These are phyloP conservation scores for Philereme transversata DNA, from an alignment of 2,888 invertebrate genomes.

Conservation along the genomic window DNA sequence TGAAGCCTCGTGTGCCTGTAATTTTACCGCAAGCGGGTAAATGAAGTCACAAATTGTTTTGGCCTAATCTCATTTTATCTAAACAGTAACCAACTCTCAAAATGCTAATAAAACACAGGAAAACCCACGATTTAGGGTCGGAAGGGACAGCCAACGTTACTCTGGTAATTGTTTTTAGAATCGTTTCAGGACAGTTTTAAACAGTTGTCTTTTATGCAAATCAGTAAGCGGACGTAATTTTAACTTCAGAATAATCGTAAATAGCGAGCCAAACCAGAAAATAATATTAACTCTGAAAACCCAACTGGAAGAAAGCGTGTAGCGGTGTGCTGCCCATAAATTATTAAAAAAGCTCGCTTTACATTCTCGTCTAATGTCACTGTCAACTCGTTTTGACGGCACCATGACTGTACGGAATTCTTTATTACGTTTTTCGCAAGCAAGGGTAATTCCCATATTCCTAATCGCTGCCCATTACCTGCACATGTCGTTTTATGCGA, in stretches of 20 bases:
- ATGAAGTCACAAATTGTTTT: background rate
- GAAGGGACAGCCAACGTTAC: conserved; percentile 25
- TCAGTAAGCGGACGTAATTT: conserved; percentile 9
- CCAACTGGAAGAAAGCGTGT: conserved; percentile 6
- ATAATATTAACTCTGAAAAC: background rate
- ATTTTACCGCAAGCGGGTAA: background rate
- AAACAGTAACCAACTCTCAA: conserved; percentile 12
- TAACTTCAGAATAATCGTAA: no score
- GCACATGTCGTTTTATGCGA: conserved; percentile 40
- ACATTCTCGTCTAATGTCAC: conserved; percentile 14
- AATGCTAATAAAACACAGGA: conserved; percentile 31
- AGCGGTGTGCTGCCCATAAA: conserved; percentile 12
- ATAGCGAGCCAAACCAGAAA: no score
- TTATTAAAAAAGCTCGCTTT: conserved; percentile 1
- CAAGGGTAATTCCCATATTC: conserved; percentile 28
- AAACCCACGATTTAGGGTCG: conserved; percentile 24
- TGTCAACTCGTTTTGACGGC: conserved; percentile 20
- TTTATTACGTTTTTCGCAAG: conserved; percentile 23
- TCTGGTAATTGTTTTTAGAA: conserved; percentile 27
- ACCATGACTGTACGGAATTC: conserved; percentile 17
- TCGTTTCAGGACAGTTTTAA: conserved; percentile 19
- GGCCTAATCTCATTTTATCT: conserved; percentile 23
- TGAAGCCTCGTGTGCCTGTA: no score
- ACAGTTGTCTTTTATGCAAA: conserved; percentile 18
- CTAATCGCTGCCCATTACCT: conserved; percentile 39